These are phyloP conservation scores for Pelodytes ibericus DNA, from an alignment of 2,797 vertebrate genomes.

Conservation along the genomic window DNA sequence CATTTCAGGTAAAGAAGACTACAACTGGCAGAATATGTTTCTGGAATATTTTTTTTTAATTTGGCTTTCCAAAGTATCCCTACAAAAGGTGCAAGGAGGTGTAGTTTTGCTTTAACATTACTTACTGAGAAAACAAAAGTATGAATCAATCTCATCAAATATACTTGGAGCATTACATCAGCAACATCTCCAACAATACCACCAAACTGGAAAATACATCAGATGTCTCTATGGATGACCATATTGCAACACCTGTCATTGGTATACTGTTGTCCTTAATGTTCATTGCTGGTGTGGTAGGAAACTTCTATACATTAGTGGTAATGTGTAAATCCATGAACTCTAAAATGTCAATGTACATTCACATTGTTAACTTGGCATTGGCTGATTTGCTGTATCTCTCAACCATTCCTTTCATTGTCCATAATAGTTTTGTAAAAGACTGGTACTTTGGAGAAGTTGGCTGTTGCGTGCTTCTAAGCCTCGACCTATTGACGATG, in stretches of 20 bases:
- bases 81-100: not conserved
- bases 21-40: not conserved
- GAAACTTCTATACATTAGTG: slow-evolving; percentile 81
- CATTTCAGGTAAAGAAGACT: slow-evolving; percentile 4
- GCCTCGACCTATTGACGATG: slow-evolving; percentile 86
- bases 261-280: slow-evolving; percentile 79
- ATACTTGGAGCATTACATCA: slow-evolving; percentile 5
- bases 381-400: slow-evolving; percentile 86
- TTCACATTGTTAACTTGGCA: slow-evolving; percentile 84
- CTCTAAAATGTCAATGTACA: slow-evolving; percentile 77
- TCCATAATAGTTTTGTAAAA: slow-evolving; percentile 79
- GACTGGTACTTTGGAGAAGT: slow-evolving; percentile 84
- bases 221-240: slow-evolving; percentile 20
- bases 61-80: not conserved
- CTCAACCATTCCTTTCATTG: slow-evolving; percentile 83
- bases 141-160: slow-evolving; percentile 30
- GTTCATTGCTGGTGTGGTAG: slow-evolving; percentile 74
- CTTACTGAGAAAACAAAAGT: not conserved
- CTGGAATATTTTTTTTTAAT: not conserved
- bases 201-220: not conserved
- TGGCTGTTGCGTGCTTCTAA: slow-evolving; percentile 82
- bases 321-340: slow-evolving; percentile 75
- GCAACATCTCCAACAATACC: slow-evolving; percentile 28
- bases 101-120: not conserved
- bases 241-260: slow-evolving; percentile 36